These are phyloP conservation scores for Tapera naevia DNA, from an alignment of 2,797 vertebrate genomes.

Conservation along the genomic window DNA sequence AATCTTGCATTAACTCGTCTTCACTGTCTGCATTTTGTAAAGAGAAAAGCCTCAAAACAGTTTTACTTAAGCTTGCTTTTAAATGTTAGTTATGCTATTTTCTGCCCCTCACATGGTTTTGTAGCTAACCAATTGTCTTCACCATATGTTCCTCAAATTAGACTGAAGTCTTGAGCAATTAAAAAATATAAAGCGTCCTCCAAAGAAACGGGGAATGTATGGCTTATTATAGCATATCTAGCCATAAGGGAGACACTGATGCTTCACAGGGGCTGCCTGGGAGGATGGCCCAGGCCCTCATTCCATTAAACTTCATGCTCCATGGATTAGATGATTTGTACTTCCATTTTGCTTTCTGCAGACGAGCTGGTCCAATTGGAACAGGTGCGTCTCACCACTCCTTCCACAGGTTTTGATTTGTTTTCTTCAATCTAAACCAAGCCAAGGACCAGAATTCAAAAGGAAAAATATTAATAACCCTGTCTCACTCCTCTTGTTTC, in stretches of 20 bases:
- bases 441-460: not conserved
- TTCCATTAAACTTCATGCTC: not conserved
- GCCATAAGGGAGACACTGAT: not conserved
- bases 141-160: not conserved
- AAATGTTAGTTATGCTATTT: not conserved
- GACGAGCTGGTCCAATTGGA: not conserved
- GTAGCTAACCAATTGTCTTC: not conserved
- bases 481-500: not conserved
- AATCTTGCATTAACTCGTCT: not conserved
- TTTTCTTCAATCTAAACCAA: not conserved
- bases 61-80: not conserved
- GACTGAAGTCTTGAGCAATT: not conserved
- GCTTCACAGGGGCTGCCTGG: rapidly evolving
- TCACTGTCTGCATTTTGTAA: not conserved
- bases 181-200: not conserved
- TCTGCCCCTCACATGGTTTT: not conserved
- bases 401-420: not conserved
- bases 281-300: not conserved
- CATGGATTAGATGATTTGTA: not conserved
- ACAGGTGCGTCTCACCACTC: not conserved
- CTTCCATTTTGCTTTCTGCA: not conserved
- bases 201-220: not conserved
- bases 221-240: not conserved
- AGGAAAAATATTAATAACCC: not conserved
- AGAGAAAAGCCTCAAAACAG: rapidly evolving